Evolutionary conservation across 2,888 invertebrate genomes (phyloP).

Genomic region (Creontiades dilutus): DNA sequence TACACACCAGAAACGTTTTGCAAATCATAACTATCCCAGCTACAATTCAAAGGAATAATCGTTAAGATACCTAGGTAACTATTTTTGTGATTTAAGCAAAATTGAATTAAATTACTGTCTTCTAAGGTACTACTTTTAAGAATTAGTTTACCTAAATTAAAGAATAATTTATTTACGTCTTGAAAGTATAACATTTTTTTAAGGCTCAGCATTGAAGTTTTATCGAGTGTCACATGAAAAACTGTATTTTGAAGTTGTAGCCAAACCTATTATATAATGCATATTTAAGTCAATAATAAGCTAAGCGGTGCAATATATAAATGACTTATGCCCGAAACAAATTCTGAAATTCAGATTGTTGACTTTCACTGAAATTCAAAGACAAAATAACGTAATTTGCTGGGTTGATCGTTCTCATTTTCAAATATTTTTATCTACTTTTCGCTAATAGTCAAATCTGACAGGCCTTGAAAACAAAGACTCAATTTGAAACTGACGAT

Average conservation of each 20-base stretch:
- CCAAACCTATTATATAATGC: not conserved
- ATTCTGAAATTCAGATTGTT: not conserved
- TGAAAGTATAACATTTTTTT: conserved; percentile 14
- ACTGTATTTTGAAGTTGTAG: not conserved
- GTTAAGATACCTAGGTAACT: not conserved
- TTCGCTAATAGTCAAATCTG: not conserved
- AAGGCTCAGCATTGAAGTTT: conserved; percentile 22
- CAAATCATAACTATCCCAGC: not conserved
- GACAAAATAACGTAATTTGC: not conserved
- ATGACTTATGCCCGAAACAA: not conserved
- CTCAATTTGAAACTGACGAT: not conserved
- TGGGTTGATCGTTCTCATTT: conserved; percentile 1
- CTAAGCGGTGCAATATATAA: conserved; percentile 5
- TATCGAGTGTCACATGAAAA: not conserved
- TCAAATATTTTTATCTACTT: not conserved
- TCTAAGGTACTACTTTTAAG: conserved; percentile 6
- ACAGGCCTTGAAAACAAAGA: conserved; percentile 30
- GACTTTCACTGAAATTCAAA: no score
- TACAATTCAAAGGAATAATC: not conserved
- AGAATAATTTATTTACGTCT: not conserved
- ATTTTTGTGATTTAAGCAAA: not conserved
- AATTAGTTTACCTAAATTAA: conserved; percentile 13
- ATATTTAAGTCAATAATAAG: not conserved
- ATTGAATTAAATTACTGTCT: not conserved
- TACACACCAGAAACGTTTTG: conserved; percentile 41